Conservation (phyloP, 2,797 vertebrate genomes). For the Gouania willdenowi region DNA sequence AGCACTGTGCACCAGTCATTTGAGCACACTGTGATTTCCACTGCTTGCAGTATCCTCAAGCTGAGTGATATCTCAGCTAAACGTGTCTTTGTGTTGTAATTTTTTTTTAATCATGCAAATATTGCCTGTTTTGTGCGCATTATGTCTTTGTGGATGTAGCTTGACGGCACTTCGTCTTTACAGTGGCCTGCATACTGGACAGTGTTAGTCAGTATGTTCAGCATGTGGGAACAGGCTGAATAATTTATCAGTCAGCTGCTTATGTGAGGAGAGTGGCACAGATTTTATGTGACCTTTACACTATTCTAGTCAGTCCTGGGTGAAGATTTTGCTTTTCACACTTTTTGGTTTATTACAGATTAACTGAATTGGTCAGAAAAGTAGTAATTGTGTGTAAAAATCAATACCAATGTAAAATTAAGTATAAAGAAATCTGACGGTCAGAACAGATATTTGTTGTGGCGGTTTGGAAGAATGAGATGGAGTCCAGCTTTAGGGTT, state of each 20-base stretch:
- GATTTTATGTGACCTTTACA: no score
- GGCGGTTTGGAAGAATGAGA: no score
- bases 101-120: not conserved
- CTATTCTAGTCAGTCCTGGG: no score
- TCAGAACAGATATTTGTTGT: no score
- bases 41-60: not conserved
- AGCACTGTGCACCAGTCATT: not conserved
- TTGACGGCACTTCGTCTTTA: not conserved
- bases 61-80: not conserved
- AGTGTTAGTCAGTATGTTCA: constrained; percentile 37
- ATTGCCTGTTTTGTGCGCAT: not conserved
- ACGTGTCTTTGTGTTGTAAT: not conserved
- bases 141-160: not conserved
- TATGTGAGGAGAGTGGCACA: constrained; percentile 14
- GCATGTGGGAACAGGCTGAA: constrained; percentile 36
- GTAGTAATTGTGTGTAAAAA: no score
- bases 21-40: not conserved
- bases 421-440: no score
- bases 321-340: no score
- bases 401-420: no score
- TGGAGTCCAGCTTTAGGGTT: no score
- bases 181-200: constrained; percentile 25
- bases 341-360: no score
- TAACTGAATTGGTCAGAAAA: no score
- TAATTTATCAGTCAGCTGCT: constrained; percentile 49